Evolutionary conservation across 1,140 invertebrate species (phyloP), one percentile per base, ranked within the genome.

Genomic region (Andrena cerasifolii): DNA sequence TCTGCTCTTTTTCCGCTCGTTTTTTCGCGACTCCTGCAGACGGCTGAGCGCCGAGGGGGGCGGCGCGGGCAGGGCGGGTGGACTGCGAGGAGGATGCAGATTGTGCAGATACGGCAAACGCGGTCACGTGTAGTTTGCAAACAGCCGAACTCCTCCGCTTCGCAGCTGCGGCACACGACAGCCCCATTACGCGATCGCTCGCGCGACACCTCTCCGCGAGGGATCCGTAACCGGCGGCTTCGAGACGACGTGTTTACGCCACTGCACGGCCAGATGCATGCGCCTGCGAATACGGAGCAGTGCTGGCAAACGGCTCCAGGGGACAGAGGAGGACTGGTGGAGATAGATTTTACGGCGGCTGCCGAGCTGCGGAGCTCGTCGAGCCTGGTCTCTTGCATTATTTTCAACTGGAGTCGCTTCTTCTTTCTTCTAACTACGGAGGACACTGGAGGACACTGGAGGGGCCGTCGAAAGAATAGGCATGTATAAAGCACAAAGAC

Each of bases 161-260:
- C 36, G 72, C 72, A 75, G 72, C 63, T 68, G 73, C 21, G 73
- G 51, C 53, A 24, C 53, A 76, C 73, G 73, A 76, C 62, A 76
- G 51, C 63, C 51, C 72, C 62, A 75, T 75, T 75, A 67, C 51
- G 33, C 33, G 72, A 67, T 56, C 73, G 62, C 63, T 36, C 43
- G 62, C 63, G 31, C 63, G 51, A 43, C 59, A 65, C 53, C n/a
- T 24, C 16, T 2, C 21, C 61, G 10, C 16, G 26, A n/a, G 63
- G 14, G 47, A 66, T 33, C 61, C 61, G 72, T 66, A 65, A 66
- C 72, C 36, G 56, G 72, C 28, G 62, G 28, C 63, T 45, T 47
- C 28, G 49, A 31, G 18, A 33, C 61, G 21, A 16, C 49, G 71
- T 54, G 71, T 65, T 54, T 43, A 45, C 51, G 36, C 36, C 49